Base-by-base conservation (phyloP, 2,888 invertebrate species). In the Andricus quercusramuli region DNA sequence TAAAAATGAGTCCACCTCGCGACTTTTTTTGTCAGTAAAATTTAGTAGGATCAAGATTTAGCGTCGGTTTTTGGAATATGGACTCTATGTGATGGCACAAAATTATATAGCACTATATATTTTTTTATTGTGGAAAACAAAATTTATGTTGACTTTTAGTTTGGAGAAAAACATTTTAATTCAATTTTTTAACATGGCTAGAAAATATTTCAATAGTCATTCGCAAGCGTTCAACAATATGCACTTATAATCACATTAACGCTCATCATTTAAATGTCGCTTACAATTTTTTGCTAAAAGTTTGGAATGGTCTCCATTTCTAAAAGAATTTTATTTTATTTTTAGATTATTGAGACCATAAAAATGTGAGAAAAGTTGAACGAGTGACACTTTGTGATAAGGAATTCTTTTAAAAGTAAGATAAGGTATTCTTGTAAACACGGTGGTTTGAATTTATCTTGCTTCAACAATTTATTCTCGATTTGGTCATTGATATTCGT, bases 351-450 rank as follows among this genome's bases (percentile, higher is more conserved):
- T 22, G 22, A 59, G 11, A 22, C 9, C 22, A n/a, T 59, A 59
- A 56, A n/a, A 9, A 11, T n/a, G n/a, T 56, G 56, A n/a, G 11
- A 56, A 56, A n/a, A 56, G n/a, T 56, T 9, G 11, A 9, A 56
- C n/a, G 56, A n/a, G 9, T 56, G 22, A 22, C 56, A 22, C 22
- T 11, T 59, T 59, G n/a, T 51, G 70, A 70, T 70, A 70, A 70
- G 51, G 29, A 70, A 70, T 32, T 70, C 51, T 70, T 70, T 47
- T 8, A 32, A 8, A 44, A 51, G 51, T 11, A 44, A 70, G 70
- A 70, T 70, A 70, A 70, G 20, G 29, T 51, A 29, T 51, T 51
- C 51, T 70, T 70, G 70, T 70, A 70, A 51, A 70, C 20, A 70
- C 17, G 44, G 47, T 11, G 47, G 47, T 47, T 47, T 17, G 22